Conservation (phyloP, 2,888 invertebrate species). For the Rhamnusium bicolor region DNA sequence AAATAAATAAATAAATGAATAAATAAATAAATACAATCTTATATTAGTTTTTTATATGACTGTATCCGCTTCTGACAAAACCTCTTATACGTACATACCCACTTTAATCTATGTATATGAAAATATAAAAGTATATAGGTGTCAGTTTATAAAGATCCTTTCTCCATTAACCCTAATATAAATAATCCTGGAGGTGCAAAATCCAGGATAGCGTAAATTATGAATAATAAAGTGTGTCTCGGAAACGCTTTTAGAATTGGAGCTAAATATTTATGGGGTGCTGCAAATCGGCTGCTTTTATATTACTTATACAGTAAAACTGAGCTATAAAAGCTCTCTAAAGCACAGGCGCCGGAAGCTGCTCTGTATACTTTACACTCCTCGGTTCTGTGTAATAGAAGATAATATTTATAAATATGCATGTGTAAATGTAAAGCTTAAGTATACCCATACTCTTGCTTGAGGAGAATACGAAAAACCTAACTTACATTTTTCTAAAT, state of each 20-base stretch:
- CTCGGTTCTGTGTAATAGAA: slow-evolving; percentile 70
- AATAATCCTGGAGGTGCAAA: slow-evolving; percentile 56
- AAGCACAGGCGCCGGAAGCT: slow-evolving; percentile 66
- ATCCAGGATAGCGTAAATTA: slow-evolving; percentile 62
- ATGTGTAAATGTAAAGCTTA: slow-evolving; percentile 70
- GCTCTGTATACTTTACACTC: slow-evolving; percentile 68
- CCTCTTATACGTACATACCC: too few relatives aligned
- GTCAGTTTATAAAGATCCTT: slow-evolving; percentile 26
- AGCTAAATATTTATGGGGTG: slow-evolving; percentile 72
- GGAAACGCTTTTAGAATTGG: slow-evolving; percentile 71
- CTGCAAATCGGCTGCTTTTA: slow-evolving; percentile 72
- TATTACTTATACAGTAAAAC: slow-evolving; percentile 72
- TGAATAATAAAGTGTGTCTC: slow-evolving; percentile 69
- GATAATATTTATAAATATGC: slow-evolving; percentile 73
- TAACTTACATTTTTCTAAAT: slow-evolving; percentile 21
- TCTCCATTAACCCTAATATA: slow-evolving; percentile 35
- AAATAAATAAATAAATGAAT: too few relatives aligned
- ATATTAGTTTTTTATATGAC: too few relatives aligned
- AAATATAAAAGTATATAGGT: not conserved
- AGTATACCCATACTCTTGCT: slow-evolving; percentile 56
- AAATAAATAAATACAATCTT: too few relatives aligned
- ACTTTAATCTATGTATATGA: not conserved
- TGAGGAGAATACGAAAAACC: slow-evolving; percentile 61
- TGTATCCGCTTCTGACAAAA: too few relatives aligned
- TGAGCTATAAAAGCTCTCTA: slow-evolving; percentile 71